A percentile compares a stretch with the other conserved stretches of the same genome.
Conservation (phyloP, 2,888 invertebrate species). For the Atrina japonica region DNA sequence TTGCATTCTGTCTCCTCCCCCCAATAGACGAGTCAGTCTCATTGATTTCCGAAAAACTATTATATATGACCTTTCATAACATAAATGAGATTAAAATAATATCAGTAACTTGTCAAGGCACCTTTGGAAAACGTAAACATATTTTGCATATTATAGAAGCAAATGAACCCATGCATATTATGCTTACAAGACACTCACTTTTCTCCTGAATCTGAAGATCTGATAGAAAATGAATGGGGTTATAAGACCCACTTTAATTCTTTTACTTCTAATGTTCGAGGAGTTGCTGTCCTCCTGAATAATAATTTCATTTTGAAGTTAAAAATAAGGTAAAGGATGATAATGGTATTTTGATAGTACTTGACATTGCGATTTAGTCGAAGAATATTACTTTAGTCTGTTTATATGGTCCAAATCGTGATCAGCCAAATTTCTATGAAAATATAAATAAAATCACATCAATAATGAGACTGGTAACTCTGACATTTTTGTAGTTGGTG, state of each 20-base stretch:
- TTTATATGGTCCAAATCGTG: conserved; percentile 34
- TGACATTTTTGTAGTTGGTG: neutral
- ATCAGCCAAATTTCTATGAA: conserved; percentile 27
- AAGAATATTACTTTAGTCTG: conserved; percentile 18
- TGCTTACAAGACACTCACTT: conserved; percentile 30
- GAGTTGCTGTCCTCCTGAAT: conserved; percentile 26
- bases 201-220: conserved; percentile 14
- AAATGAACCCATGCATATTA: neutral
- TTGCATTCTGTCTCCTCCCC: no score
- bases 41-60: no score
- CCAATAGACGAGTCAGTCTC: no score
- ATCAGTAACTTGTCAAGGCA: no score
- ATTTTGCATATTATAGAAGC: no score
- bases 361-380: conserved; percentile 14
- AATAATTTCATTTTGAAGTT: conserved; percentile 21
- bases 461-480: no score
- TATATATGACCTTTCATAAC: no score
- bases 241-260: conserved; percentile 23
- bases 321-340: neutral
- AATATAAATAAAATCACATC: neutral
- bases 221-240: conserved; percentile 23
- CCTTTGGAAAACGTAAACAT: no score
- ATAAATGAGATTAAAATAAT: no score
- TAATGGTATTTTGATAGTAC: conserved; percentile 12
- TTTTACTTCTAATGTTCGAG: conserved; percentile 26